A percentile compares a stretch with the other conserved stretches of the same genome.
Conservation (phyloP, 2,113 vertebrate genomes). For the Cynocephalus volans region DNA sequence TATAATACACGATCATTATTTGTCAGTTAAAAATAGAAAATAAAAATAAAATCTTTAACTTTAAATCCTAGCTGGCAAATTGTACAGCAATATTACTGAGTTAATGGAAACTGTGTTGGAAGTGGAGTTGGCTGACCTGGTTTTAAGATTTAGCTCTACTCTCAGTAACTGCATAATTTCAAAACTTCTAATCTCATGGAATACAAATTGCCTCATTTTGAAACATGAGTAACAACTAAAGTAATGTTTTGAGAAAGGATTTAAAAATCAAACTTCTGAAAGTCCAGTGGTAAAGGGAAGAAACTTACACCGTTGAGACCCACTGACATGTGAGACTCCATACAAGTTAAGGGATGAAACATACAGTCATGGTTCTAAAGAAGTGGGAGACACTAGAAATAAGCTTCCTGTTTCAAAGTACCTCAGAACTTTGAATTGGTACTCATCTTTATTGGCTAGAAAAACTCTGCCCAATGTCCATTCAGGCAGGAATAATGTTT, state of each 20-base stretch:
- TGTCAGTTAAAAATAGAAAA: too few species aligned
- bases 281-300: neutral
- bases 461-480: neutral
- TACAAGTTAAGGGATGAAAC: neutral
- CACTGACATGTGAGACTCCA: neutral
- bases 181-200: neutral
- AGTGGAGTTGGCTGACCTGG: neutral
- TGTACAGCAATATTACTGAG: neutral
- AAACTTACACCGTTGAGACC: neutral
- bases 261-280: neutral
- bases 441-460: neutral
- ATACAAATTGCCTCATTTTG: neutral
- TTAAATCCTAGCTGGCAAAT: neutral
- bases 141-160: neutral
- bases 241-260: neutral
- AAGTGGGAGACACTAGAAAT: neutral
- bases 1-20: too few species aligned
- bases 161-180: neutral
- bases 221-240: neutral
- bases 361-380: neutral
- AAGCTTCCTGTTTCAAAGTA: neutral
- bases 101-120: neutral
- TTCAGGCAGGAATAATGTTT: neutral
- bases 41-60: too few species aligned
- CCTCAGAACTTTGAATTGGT: neutral